Evolutionary conservation across 2,888 invertebrate species (phyloP).

Genomic region (Amblyteles armatorius): DNA sequence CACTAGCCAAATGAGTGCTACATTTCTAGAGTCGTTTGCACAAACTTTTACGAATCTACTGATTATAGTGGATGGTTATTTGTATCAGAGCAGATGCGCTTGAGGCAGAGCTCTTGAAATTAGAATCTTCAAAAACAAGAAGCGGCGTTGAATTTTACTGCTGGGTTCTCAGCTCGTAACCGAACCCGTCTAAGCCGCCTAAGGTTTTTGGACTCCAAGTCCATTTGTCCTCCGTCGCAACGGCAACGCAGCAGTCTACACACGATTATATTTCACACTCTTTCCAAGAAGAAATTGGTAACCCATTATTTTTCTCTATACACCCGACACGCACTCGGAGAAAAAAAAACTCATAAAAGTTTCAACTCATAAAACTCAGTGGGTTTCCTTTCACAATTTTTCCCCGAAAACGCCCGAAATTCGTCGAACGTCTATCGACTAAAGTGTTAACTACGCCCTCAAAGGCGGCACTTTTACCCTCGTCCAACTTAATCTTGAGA

Average conservation of each 20-base stretch:
- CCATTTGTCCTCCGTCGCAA: slow-evolving; percentile 1
- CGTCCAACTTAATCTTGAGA: background rate
- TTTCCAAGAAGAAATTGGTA: slow-evolving; percentile 53
- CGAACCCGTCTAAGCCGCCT: slow-evolving; percentile 30
- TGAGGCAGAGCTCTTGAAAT: slow-evolving; percentile 31
- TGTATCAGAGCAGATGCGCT: too few relatives aligned
- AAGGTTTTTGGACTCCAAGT: background rate
- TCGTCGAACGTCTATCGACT: background rate
- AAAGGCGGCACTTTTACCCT: background rate
- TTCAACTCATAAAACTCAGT: slow-evolving; percentile 28
- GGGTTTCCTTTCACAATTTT: slow-evolving; percentile 21
- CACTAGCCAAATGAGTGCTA: too few relatives aligned
- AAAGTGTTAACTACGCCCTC: background rate
- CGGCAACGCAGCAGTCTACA: background rate
- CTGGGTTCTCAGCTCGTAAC: slow-evolving; percentile 34
- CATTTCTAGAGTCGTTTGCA: too few relatives aligned
- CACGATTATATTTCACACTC: slow-evolving; percentile 21
- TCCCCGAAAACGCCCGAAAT: background rate
- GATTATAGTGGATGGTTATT: too few relatives aligned
- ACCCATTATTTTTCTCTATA: background rate
- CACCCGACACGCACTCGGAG: slow-evolving; percentile 22
- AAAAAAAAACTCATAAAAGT: slow-evolving; percentile 43
- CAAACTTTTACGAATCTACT: too few relatives aligned
- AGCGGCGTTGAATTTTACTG: slow-evolving; percentile 32
- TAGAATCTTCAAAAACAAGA: slow-evolving; percentile 19